Base-by-base conservation (phyloP, 2,113 vertebrate genomes). In the Turnix velox region DNA sequence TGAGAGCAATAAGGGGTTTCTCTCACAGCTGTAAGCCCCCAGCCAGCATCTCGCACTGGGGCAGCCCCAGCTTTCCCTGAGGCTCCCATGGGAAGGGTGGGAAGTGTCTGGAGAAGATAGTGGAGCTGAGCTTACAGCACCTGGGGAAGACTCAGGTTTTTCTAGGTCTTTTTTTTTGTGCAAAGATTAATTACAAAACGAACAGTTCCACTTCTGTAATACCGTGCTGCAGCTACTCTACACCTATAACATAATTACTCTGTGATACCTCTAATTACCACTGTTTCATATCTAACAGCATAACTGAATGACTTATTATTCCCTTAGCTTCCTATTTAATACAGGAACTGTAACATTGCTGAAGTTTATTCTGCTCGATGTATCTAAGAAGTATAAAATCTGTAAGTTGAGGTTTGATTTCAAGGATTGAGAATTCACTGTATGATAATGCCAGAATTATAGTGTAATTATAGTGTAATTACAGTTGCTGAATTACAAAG, bases 221-320 rank as follows among this genome's bases (percentile, higher is more conserved):
- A 24, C 42, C 27, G 2, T 87, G 52, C 90, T 92, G 93, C 93
- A 68, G 91, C 81, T 95, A 58, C 80, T 76, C 84, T 87, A 89
- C 90, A 93, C 90, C 94, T 93, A 71, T 88, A 96, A 93, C 13
- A 45, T 82, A 96, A 94, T 97, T 95, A 91, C 69, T 90, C 72
- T 58, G 72, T 33, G 90, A 85, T 92, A 77, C 87, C 87, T 88
- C 93, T 90, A 86, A 95, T 96, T 93, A 92, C 90, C 73, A 67
- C 72, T 74, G 94, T 84, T 92, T 93, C 92, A 48, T 86, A 91
- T 91, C 74, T 95, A 95, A 68, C 91, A 72, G 87, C 84, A 58
- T 57, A 80, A 85, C 69, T 87, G 87, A 91, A 93, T 42, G 84
- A 89, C 96, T 93, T 92, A 68, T 43, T 87, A 25, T 81, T 95